Evolutionary conservation across 2,888 invertebrate species (phyloP).

Genomic region (Phymatocera aterrima): DNA sequence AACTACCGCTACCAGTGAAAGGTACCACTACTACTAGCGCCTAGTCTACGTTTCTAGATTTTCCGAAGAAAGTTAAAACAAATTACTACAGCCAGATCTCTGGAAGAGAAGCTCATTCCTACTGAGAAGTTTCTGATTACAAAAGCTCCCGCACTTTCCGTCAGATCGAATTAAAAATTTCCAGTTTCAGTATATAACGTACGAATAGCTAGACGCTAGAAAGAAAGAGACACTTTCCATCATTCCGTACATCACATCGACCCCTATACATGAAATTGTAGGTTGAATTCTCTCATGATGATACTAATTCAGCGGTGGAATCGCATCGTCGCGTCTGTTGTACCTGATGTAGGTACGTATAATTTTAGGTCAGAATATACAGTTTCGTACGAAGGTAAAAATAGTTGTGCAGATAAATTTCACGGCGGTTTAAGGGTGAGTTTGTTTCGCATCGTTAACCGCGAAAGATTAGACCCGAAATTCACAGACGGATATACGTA

Average conservation of each 20-base stretch:
- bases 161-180: neutral
- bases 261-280: no score
- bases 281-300: no score
- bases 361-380: no score
- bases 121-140: conserved; percentile 8
- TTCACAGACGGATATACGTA: neutral
- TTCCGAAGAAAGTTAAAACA: conserved; percentile 26
- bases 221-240: no score
- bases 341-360: neutral
- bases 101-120: neutral
- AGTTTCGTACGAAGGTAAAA: no score
- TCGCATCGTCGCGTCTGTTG: no score
- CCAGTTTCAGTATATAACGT: no score
- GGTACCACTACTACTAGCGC: no score
- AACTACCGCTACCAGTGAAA: no score
- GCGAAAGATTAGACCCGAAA: neutral
- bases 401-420: neutral
- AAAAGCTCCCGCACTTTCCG: neutral
- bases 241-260: no score
- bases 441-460: conserved; percentile 1
- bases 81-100: neutral
- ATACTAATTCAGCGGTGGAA: no score
- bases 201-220: no score
- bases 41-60: neutral
- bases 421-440: neutral